Base-by-base conservation (phyloP, 1,140 invertebrate species). In the Heliconius congener region DNA sequence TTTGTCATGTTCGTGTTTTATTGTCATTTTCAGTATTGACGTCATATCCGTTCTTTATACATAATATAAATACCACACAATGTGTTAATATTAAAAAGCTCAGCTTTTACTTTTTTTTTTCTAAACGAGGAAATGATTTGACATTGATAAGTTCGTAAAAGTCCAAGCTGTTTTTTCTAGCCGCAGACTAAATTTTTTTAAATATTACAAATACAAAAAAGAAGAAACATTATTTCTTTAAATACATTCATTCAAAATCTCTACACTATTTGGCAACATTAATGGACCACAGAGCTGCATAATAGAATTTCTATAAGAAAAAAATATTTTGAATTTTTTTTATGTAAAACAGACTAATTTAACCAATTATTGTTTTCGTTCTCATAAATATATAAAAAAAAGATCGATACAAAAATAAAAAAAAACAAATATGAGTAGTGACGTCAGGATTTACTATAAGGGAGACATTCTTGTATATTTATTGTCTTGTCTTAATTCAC, bases 1-100 rank as follows among this genome's bases (percentile, higher is more conserved):
- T n/a, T 66, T 76, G 74, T 76, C 74, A 76, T 76, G 74, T 70
- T 76, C 18, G 37, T 55, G 52, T 70, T 6, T 71, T 76, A 76
- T 76, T 76, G 74, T 76, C 74, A 39, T 30, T 27, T 11, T 50
- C 37, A 82, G 19, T 77, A 30, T 66, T 66, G 8, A 66, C 8
- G 60, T 66, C 60, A 66, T 6, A 13, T 66, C 60, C 60, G 11
- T 13, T 66, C 27, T 16, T 60, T 60, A 23, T 23, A 60, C 8
- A 60, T 19, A 8, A 52, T 23, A 66, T 16, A 30, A 66, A 66
- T 30, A 23, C 27, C 1, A 30, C 27, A 66, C 23, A 30, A 30
- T 66, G 55, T 57, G 8, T 57, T 46, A 13, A 46, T 0, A 46
- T 42, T 13, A 46, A 66, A 66, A 66, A 66, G 60, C 27, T 27